Evolutionary conservation across 2,113 vertebrate genomes (phyloP).

Genomic region (Struthio camelus): DNA sequence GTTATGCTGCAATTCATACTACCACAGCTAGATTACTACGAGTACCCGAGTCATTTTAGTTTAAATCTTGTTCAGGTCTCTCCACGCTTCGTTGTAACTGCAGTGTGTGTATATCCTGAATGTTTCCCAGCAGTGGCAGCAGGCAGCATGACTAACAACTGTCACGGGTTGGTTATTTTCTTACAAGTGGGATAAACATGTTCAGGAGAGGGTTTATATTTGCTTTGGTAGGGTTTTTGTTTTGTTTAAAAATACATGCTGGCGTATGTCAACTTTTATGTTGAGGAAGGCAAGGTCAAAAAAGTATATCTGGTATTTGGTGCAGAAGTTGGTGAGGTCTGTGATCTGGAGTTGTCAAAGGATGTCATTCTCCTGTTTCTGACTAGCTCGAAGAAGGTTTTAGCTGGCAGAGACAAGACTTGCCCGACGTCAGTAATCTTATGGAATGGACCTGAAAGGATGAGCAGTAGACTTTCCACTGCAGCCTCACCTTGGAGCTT

Average conservation of each 20-base stretch:
- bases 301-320: background rate
- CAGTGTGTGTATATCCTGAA: fast-evolving
- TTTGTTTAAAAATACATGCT: background rate
- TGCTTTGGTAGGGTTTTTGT: background rate
- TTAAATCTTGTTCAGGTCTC: background rate
- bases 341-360: background rate
- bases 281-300: background rate
- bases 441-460: background rate
- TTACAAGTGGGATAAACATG: background rate
- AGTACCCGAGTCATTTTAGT: background rate
- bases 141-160: background rate
- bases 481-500: background rate
- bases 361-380: background rate
- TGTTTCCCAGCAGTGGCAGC: background rate
- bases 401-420: background rate
- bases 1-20: background rate
- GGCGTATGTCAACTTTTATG: background rate
- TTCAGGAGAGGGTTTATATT: background rate
- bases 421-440: background rate
- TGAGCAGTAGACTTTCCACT: background rate
- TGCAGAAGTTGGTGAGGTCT: background rate
- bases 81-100: background rate
- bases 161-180: background rate
- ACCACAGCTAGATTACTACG: background rate
- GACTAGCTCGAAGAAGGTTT: background rate